Evolutionary conservation across 2,888 invertebrate genomes (phyloP), one percentile per base, ranked within the genome.

Genomic region (Nectonema munidae): DNA sequence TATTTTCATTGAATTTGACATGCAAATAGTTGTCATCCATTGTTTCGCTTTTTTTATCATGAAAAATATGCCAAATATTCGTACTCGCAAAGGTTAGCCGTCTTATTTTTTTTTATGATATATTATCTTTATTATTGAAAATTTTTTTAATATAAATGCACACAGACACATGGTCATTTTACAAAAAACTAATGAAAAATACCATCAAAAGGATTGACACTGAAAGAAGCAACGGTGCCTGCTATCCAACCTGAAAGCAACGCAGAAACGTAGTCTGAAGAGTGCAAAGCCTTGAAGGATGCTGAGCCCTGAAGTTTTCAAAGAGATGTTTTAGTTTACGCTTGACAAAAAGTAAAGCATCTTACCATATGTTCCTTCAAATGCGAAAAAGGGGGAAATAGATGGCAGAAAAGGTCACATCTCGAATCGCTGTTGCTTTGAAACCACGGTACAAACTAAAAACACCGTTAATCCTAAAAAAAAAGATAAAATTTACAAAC

Each of bases 381-480:
- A 38, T 74, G 70, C 15, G 89, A 56, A 95, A 95, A 41, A 83
- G 57, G 20, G 95, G 95, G 59, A 95, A 99, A 59, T 95, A 95
- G 30, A 95, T 69, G 18, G 83, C 61, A 19, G 86, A 86, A 61
- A 99, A 95, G 20, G 75, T 69, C 3, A 95, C 71, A 55, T 95
- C 95, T 42, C 95, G 61, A 1, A 74, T 62, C 46, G 71, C 72
- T 0, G 95, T 99, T 2, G 95, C 83, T 3, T 71, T 70, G 6
- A 72, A 68, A 16, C 95, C 95, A 54, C 73, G 74, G 57, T 95
- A 95, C 39, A 99, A 60, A 2, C 95, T 95, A 36, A 73, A 50
- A 39, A 95, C 67, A 34, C 95, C 95, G 51, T 73, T 70, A 49
- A 73, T 68, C 44, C 60, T 64, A 1, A 89, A 47, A 39, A 99